These are phyloP conservation scores for Syndactyla subalaris DNA, from an alignment of 2,797 vertebrate genomes.

Conservation along the genomic window DNA sequence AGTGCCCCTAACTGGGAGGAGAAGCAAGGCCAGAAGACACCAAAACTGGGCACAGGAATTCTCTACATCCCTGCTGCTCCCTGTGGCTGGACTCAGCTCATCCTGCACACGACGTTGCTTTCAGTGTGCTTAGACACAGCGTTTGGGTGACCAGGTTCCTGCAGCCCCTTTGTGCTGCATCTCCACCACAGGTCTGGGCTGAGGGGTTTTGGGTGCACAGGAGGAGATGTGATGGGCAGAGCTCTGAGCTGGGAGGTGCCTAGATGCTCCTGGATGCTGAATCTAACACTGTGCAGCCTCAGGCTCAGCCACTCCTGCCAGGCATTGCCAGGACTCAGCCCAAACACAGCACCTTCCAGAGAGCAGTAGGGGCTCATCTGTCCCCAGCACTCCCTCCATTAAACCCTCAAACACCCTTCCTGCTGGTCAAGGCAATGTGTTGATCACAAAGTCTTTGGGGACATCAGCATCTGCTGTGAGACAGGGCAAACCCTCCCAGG, in stretches of 20 bases:
- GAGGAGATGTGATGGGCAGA: neutral
- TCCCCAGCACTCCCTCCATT: neutral
- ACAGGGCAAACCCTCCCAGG: neutral
- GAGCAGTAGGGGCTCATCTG: neutral
- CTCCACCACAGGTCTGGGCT: neutral
- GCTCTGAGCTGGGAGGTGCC: too few species aligned
- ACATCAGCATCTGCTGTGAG: neutral
- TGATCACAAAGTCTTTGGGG: neutral
- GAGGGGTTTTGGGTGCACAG: neutral
- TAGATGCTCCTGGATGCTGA: rapidly evolving
- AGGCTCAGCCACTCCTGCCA: neutral
- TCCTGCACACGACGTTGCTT: rapidly evolving
- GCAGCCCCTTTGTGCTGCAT: neutral
- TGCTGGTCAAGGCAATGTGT: neutral
- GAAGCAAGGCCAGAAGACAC: neutral
- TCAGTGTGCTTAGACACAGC: neutral
- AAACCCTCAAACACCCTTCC: neutral
- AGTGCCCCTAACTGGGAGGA: neutral
- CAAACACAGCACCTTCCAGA: neutral
- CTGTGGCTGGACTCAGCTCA: neutral
- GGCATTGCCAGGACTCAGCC: neutral
- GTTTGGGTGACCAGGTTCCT: neutral
- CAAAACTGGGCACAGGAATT: neutral
- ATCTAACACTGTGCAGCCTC: neutral
- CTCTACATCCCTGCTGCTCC: neutral